Percentiles rank a stretch among this genome's conserved stretches.
Conservation (phyloP, 2,113 vertebrate genomes). For the Gopherus flavomarginatus region DNA sequence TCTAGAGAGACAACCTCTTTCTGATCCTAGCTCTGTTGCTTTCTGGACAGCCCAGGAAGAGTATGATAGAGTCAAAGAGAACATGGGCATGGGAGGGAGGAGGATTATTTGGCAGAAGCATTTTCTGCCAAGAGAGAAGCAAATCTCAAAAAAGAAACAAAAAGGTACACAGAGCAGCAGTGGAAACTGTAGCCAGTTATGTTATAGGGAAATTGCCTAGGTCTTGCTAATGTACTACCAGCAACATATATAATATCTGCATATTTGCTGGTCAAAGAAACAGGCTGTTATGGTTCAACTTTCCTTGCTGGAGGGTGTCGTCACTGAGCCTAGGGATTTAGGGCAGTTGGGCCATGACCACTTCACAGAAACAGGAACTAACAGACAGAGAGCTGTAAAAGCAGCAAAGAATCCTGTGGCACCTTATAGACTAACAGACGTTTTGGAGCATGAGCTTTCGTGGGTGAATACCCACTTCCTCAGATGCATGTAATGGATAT, state of each 20-base stretch:
- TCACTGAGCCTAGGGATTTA: not conserved
- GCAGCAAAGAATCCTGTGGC: too few species aligned
- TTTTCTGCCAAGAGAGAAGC: not conserved
- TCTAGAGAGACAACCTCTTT: not conserved
- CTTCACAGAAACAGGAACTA: not conserved
- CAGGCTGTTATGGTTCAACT: not conserved
- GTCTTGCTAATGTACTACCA: not conserved
- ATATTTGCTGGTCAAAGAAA: not conserved
- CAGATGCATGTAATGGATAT: too few species aligned
- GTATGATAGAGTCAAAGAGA: accelerated
- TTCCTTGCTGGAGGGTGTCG: not conserved
- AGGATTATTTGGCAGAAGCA: not conserved
- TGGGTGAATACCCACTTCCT: too few species aligned
- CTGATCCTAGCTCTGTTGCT: not conserved
- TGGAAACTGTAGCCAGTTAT: not conserved
- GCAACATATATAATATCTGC: not conserved
- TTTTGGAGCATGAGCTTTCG: too few species aligned
- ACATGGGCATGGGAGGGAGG: not conserved
- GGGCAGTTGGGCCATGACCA: too few species aligned
- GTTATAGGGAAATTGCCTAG: not conserved
- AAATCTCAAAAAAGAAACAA: not conserved
- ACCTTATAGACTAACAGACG: too few species aligned
- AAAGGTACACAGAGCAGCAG: not conserved
- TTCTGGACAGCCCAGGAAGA: not conserved
- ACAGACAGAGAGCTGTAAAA: not conserved